Percentiles rank a stretch among this genome's conserved stretches.
Conservation (phyloP, 2,113 vertebrate genomes). For the Antechinus flavipes region DNA sequence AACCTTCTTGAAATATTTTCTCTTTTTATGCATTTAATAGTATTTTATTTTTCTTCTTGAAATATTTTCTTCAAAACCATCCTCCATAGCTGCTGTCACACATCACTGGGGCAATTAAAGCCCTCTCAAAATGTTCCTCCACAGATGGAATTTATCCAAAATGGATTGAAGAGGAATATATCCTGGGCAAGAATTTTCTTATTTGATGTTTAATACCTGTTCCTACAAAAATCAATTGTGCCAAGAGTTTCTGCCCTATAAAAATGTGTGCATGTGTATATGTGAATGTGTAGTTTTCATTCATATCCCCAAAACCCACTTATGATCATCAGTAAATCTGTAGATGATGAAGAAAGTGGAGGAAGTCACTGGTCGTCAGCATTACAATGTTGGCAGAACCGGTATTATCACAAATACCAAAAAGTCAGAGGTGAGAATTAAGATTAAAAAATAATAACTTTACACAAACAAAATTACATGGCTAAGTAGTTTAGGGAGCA, state of each 20-base stretch:
- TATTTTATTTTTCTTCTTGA: conserved; percentile 32
- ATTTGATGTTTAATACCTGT: background rate
- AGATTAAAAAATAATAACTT: background rate
- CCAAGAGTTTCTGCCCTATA: too few species aligned
- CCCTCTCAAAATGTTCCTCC: background rate
- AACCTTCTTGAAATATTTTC: conserved; percentile 47
- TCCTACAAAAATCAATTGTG: background rate
- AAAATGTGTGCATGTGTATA: background rate
- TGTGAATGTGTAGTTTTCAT: background rate
- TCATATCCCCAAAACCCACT: background rate
- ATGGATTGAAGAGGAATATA: background rate
- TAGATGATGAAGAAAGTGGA: background rate
- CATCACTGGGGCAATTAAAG: background rate
- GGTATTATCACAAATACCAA: background rate
- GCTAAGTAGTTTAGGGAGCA: background rate
- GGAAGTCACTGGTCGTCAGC: background rate
- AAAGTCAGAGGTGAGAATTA: background rate
- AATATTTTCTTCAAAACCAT: conserved; percentile 41
- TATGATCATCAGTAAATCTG: background rate
- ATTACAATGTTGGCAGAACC: background rate
- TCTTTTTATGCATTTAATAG: too few species aligned
- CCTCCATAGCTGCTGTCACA: background rate
- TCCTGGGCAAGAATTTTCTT: background rate
- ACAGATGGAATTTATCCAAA: background rate
- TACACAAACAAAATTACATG: background rate